Evolutionary conservation across 2,113 vertebrate genomes (phyloP).

Genomic region (Arenaria interpres): DNA sequence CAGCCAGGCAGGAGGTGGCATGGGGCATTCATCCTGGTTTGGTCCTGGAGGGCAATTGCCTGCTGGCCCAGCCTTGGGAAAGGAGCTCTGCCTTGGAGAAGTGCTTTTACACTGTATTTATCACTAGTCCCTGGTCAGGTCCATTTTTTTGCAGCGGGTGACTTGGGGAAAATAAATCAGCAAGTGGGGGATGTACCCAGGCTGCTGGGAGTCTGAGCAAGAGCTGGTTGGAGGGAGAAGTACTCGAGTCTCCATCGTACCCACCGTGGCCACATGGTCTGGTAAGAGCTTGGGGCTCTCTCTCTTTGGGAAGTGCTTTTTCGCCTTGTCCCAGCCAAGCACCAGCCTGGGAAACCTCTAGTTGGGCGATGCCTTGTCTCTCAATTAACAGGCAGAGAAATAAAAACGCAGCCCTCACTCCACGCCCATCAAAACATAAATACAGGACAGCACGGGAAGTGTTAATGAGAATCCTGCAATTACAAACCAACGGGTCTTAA

Average conservation of each 20-base stretch:
- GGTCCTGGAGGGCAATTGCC: background rate
- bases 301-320: background rate
- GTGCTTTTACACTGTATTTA: background rate
- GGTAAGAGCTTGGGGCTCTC: background rate
- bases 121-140: background rate
- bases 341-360: background rate
- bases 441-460: background rate
- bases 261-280: background rate
- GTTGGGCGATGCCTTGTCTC: background rate
- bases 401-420: background rate
- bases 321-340: background rate
- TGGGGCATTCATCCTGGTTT: background rate
- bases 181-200: no score
- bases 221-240: background rate
- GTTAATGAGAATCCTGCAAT: background rate
- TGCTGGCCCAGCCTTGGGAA: background rate
- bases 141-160: background rate
- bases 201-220: background rate
- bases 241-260: fast-evolving
- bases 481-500: background rate
- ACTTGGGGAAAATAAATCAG: background rate
- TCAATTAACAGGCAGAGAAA: background rate
- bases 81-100: background rate
- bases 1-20: background rate
- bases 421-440: background rate